These are phyloP conservation scores for Hylia prasina DNA, from an alignment of 2,113 vertebrate species.

Conservation along the genomic window DNA sequence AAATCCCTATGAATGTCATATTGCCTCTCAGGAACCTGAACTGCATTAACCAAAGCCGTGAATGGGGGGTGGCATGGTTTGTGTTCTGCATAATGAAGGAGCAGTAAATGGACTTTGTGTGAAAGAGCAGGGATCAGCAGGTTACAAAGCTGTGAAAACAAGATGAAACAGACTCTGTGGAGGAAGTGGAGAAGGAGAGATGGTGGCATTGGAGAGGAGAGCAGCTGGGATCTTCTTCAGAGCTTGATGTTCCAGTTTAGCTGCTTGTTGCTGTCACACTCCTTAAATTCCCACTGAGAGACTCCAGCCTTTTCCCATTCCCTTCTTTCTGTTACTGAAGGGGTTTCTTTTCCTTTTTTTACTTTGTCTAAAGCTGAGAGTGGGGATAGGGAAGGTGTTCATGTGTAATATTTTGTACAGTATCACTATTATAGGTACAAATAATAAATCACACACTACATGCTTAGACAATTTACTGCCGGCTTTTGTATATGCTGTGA, in stretches of 20 bases:
- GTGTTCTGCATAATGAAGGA: neutral
- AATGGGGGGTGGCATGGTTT: accelerated
- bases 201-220: neutral
- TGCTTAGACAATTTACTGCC: neutral
- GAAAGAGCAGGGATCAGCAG: neutral
- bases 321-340: neutral
- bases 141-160: neutral
- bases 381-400: neutral
- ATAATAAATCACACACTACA: neutral
- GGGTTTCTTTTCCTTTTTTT: neutral
- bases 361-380: neutral
- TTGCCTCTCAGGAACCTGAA: neutral
- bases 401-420: neutral
- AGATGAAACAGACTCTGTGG: accelerated
- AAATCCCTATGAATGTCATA: neutral
- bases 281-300: neutral
- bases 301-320: neutral
- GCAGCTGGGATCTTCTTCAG: neutral
- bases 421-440: neutral
- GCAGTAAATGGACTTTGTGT: neutral
- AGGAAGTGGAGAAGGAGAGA: neutral
- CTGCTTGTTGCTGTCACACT: neutral
- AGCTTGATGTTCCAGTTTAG: neutral
- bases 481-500: neutral
- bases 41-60: neutral